Evolutionary conservation across 2,797 vertebrate species (phyloP), one percentile per base, ranked within the genome.

Genomic region (Hafferia zeledoni): DNA sequence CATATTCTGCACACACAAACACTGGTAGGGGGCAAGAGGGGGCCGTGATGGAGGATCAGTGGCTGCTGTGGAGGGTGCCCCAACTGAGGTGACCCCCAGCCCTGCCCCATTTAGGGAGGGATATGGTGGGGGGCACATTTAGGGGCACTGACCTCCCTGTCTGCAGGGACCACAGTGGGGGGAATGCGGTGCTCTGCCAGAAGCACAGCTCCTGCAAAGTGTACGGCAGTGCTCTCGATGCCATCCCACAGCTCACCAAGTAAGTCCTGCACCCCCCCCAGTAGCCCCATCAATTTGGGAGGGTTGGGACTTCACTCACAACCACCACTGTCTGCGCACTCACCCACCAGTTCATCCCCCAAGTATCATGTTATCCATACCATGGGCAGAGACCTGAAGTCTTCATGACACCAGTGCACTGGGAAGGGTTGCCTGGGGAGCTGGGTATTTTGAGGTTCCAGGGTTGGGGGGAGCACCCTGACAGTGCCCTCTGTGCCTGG

Each of bases 1-100:
- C 76, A 99, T 99, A 94, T 98, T 99, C 56, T 99, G 99, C 59
- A 99, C 99, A 60, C 99, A 99, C 97, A 99, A 99, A 96, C 99
- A 99, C 96, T 99, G 99, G 99, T 99, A 98, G 98, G 99, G 70
- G 57, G 13, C 24, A 64, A 55, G 60, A 22, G 8, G 5, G 35
- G 6, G 13, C 8, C 9, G 11, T 50, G 35, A 11, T 6, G 13
- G 37, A 18, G 20, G 9, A 9, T 27, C 7, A 1, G 17, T n/a
- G 37, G 22, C 23, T 72, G 77, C 44, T 4, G 1, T 37, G 46
- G 30, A 79, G 37, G 31, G 24, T 47, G 14, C 9, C 20, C 15
- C 50, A 63, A 49, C 22, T 79, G 41, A 75, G 47, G 47, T 0
- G 1, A 56, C 46, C 14, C 22, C 30, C 17, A 85, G 15, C n/a